Base-by-base conservation (phyloP, 1,140 invertebrate genomes). In the Copidosoma floridanum region DNA sequence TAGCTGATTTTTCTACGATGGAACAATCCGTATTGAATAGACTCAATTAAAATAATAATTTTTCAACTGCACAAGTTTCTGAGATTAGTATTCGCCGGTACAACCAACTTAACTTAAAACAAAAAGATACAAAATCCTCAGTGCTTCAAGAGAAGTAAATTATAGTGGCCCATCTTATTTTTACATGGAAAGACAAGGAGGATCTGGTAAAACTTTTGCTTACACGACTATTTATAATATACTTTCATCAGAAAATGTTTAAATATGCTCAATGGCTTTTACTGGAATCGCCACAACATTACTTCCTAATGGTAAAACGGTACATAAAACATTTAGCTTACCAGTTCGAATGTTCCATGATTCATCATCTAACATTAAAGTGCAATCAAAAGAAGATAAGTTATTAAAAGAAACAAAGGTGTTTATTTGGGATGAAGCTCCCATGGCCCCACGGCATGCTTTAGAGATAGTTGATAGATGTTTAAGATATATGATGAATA, bases 341-440 rank as follows among this genome's bases (percentile, higher is more conserved):
- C 55, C 41, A 48, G 43, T 57, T 18, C 32, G 44, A 4, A 3
- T 57, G 21, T 37, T 10, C 18, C 12, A 5, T 4, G 58, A 55
- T 54, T 62, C 64, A 11, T 37, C 56, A 6, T 35, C 43, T 23
- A 63, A 24, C 37, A 64, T 67, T 10, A 67, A 57, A 77, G 37
- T 80, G 76, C 54, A 74, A n/a, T 63, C 61, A 23, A 43, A 53
- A 29, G 32, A 54, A 54, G 61, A 55, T 20, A 26, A n/a, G 8
- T 44, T 51, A 21, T 48, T 54, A 57, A 38, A 18, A 60, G 51
- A 56, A 14, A 57, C 52, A 10, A 20, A 48, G 27, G 16, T 72
- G 21, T 67, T 71, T 16, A 62, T 75, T 44, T 60, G 75, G 69
- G 71, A 79, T 73, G 74, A 79, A 65, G 71, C 66, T 50, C 70